Conservation (phyloP, 2,113 vertebrate genomes). For the Tor tambroides region DNA sequence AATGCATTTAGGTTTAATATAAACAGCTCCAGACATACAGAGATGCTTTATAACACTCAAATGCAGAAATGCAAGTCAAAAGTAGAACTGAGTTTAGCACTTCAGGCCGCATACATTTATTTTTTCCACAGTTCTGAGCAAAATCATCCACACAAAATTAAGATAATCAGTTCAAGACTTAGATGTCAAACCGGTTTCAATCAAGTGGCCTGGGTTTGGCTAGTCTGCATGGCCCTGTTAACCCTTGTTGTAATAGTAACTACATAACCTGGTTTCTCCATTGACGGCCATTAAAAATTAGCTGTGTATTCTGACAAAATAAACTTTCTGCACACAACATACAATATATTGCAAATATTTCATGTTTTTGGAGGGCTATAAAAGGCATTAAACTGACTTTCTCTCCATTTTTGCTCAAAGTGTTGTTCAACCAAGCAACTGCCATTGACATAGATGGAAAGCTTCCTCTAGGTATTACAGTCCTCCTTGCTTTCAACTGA, state of each 20-base stretch:
- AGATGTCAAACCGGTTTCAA: no score
- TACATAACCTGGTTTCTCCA: no score
- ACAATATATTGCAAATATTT: background rate
- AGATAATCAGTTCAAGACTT: background rate
- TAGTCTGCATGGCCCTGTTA: no score
- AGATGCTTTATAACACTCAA: background rate
- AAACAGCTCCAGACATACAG: background rate
- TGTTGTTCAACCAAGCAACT: no score
- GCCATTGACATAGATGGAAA: background rate
- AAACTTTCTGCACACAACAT: background rate
- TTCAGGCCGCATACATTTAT: no score
- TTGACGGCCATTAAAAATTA: no score
- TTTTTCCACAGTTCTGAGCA: no score
- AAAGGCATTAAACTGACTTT: background rate
- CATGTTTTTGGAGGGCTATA: background rate
- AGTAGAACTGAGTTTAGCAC: no score
- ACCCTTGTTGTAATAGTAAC: no score
- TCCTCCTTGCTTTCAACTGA: background rate
- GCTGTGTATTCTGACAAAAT: background rate
- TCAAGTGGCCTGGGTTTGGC: no score
- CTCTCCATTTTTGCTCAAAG: no score
- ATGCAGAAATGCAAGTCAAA: background rate
- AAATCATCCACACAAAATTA: background rate
- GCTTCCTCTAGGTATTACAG: background rate
- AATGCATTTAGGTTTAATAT: background rate